A percentile compares a stretch with the other conserved stretches of the same genome.
Evolutionary conservation across 2,797 vertebrate genomes (phyloP).

Genomic region (Danio choprae): DNA sequence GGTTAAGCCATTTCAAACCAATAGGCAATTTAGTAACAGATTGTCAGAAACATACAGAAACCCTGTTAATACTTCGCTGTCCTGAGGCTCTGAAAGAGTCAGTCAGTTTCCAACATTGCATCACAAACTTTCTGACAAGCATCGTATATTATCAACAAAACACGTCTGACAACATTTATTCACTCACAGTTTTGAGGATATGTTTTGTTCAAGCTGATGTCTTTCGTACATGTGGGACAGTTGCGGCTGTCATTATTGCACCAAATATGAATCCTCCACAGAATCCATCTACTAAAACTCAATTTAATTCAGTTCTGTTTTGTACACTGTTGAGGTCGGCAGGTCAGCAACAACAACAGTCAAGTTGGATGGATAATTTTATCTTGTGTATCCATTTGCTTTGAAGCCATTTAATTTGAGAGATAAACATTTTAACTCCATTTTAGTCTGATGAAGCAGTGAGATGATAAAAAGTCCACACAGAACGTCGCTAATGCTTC

Average conservation of each 20-base stretch:
- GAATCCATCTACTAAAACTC: conserved; percentile 57
- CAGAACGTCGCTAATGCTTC: conserved; percentile 37
- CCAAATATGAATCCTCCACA: conserved; percentile 67
- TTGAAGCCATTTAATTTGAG: conserved; percentile 51
- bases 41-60: conserved; percentile 9
- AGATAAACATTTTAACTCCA: conserved; percentile 59
- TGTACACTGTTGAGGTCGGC: conserved; percentile 16
- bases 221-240: conserved; percentile 31
- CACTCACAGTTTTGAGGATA: conserved; percentile 37
- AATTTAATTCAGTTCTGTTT: conserved; percentile 28
- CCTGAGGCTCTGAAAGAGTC: conserved; percentile 18
- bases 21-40: conserved; percentile 51
- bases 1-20: conserved; percentile 68
- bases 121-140: neutral
- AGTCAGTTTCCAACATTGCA: neutral
- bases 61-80: conserved; percentile 3
- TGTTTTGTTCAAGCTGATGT: conserved; percentile 23
- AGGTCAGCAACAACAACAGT: conserved; percentile 37
- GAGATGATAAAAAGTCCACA: conserved; percentile 61
- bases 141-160: conserved; percentile 26
- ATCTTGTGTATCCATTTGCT: conserved; percentile 44
- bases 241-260: conserved; percentile 72
- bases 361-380: conserved; percentile 19
- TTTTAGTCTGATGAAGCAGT: conserved; percentile 60
- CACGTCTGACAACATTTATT: neutral